Evolutionary conservation across 2,888 invertebrate genomes (phyloP).

Genomic region (Troilus luridus): DNA sequence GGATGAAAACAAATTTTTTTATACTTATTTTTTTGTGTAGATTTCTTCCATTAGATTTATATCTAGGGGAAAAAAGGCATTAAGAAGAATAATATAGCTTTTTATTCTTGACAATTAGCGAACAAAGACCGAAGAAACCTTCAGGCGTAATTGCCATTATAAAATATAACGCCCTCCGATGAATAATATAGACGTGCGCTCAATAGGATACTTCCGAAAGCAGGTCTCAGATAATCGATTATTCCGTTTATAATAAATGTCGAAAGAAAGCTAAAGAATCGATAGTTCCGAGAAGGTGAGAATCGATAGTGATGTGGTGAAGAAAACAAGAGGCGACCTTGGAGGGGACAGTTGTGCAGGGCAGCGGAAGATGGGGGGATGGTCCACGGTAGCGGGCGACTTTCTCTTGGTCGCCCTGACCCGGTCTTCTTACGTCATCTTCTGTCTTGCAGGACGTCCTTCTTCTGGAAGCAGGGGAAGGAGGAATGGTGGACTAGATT

Average conservation of each 20-base stretch:
- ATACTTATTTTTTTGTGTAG: too few relatives aligned
- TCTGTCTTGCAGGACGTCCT: neutral
- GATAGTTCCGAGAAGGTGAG: neutral
- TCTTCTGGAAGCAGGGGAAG: neutral
- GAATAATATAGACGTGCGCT: neutral
- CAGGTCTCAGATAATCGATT: neutral
- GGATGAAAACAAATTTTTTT: too few relatives aligned
- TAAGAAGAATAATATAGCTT: neutral
- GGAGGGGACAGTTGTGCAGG: neutral
- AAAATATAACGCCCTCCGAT: neutral
- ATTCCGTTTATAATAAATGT: constrained; percentile 31
- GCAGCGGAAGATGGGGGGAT: neutral
- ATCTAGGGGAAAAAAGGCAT: neutral
- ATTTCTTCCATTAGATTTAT: neutral
- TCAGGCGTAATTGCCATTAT: neutral
- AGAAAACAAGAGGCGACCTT: constrained; percentile 1
- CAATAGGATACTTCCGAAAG: constrained; percentile 28
- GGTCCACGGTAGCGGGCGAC: constrained; percentile 3
- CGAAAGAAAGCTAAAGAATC: neutral
- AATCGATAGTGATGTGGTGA: neutral
- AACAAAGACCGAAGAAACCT: constrained; percentile 5
- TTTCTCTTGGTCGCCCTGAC: constrained; percentile 9
- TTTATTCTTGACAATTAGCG: neutral
- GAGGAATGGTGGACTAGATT: neutral
- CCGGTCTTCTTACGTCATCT: constrained; percentile 35